A percentile compares a stretch with the other conserved stretches of the same genome.
These are phyloP conservation scores for Rhinopomastus cyanomelas DNA, from an alignment of 2,113 vertebrate species.

Conservation along the genomic window DNA sequence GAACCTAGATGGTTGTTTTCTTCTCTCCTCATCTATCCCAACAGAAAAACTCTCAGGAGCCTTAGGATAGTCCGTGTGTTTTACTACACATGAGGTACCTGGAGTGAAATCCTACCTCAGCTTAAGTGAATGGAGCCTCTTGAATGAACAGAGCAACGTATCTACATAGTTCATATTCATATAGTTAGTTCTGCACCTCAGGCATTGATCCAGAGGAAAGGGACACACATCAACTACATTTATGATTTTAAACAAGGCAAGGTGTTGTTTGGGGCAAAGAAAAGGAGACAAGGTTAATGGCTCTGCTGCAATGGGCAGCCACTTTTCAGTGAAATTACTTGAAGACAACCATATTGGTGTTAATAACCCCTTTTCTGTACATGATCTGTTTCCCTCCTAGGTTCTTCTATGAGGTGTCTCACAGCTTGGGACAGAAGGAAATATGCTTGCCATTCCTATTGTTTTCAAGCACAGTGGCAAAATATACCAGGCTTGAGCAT, in stretches of 20 bases:
- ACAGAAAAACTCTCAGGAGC: neutral
- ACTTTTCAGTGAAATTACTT: neutral
- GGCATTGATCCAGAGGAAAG: neutral
- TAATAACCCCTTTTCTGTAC: neutral
- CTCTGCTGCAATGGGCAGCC: neutral
- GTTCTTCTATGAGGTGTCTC: neutral
- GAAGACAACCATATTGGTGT: accelerated
- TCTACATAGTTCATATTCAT: neutral
- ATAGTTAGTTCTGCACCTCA: neutral
- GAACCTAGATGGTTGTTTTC: neutral
- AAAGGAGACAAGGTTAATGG: neutral
- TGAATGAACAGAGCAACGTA: neutral
- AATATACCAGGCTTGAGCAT: slow-evolving; percentile 9
- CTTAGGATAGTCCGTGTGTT: neutral
- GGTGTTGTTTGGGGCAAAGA: neutral
- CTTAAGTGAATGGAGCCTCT: neutral
- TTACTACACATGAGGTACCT: neutral
- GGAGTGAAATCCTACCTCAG: neutral
- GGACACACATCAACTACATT: neutral
- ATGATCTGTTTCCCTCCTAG: neutral
- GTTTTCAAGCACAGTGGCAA: slow-evolving; percentile 4
- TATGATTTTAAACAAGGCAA: neutral
- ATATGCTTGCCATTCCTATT: neutral
- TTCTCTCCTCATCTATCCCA: neutral
- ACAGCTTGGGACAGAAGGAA: neutral